Base-by-base conservation (phyloP, 2,113 vertebrate genomes). In the Thymallus thymallus region DNA sequence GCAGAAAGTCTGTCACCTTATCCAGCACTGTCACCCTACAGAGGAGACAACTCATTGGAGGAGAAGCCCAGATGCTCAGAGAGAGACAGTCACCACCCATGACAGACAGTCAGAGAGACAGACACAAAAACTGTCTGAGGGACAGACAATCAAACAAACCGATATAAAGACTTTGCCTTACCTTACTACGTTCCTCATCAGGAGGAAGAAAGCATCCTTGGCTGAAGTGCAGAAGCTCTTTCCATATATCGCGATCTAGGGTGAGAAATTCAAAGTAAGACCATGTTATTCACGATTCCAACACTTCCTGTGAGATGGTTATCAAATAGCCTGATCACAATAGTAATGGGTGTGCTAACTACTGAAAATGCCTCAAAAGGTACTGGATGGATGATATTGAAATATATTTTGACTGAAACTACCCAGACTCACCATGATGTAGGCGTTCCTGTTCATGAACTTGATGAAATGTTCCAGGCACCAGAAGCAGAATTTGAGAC, bases 371-470 rank as follows among this genome's bases (percentile, higher is more conserved):
- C 16, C 18, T 55, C 13, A 55, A 55, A 55, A 55, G 35, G 35
- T 41, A 55, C 51, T 55, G 51, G 18, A 55, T 55, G 13, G 13
- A 55, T 55, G 3, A 5, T 20, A 51, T 55, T 55, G 13, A 55
- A 20, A 55, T 2, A 20, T 20, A 5, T 4, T 55, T 16, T 23
- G 20, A n/a, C 7, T 5, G 23, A 26, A 26, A 3, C 6, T 24
- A 12, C 41, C 5, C 20, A 48, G 69, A 91, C 94, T 88, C 90
- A 99, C 98, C 98, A 99, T 98, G 74, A 99, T 96, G 87, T 98
- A 99, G 35, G 98, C 97, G 73, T 99, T 99, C 92, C 94, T 94
- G 95, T 98, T 99, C 85, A 99, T 92, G 89, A 98, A 98, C 90
- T 93, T 97, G 79, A 99, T 92, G 87, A 96, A 91, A 89, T 89